Conservation (phyloP, 1,140 invertebrate species). For the Plutomurus gul region DNA sequence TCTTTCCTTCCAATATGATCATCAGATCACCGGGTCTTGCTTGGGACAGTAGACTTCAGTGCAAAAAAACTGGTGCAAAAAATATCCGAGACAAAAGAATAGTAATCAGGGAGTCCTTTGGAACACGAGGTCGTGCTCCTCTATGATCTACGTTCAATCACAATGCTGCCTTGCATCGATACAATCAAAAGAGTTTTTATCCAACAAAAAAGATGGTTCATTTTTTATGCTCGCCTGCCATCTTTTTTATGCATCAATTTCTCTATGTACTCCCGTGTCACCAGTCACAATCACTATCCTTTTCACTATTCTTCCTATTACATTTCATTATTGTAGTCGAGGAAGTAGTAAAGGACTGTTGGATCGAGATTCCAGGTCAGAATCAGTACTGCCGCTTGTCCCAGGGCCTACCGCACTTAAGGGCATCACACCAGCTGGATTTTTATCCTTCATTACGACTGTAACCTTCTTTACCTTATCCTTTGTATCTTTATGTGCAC, state of each 20-base stretch:
- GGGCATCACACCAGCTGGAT: constrained; percentile 30
- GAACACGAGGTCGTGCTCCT: constrained; percentile 35
- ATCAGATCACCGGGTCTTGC: constrained; percentile 10
- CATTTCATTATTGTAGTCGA: no score
- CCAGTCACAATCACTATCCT: constrained; percentile 19
- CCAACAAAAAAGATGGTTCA: constrained; percentile 44
- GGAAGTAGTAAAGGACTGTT: no score
- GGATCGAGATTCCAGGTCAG: no score
- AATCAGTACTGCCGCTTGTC: neutral
- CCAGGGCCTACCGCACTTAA: constrained; percentile 24
- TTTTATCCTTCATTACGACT: constrained; percentile 27
- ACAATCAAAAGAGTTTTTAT: constrained; percentile 42
- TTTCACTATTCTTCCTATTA: neutral
- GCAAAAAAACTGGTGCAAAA: constrained; percentile 42
- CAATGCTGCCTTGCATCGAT: constrained; percentile 41
- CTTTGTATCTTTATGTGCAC: constrained; percentile 30
- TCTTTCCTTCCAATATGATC: constrained; percentile 17
- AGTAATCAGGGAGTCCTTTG: constrained; percentile 46
- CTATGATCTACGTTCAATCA: constrained; percentile 29
- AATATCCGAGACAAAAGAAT: constrained; percentile 46
- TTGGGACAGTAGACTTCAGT: neutral
- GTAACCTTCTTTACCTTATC: constrained; percentile 19
- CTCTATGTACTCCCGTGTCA: constrained; percentile 5
- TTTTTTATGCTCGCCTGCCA: constrained; percentile 42
- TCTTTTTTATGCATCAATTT: constrained; percentile 29